Evolutionary conservation across 2,888 invertebrate genomes (phyloP), one percentile per base, ranked within the genome.

Genomic region (Netelia melanura): DNA sequence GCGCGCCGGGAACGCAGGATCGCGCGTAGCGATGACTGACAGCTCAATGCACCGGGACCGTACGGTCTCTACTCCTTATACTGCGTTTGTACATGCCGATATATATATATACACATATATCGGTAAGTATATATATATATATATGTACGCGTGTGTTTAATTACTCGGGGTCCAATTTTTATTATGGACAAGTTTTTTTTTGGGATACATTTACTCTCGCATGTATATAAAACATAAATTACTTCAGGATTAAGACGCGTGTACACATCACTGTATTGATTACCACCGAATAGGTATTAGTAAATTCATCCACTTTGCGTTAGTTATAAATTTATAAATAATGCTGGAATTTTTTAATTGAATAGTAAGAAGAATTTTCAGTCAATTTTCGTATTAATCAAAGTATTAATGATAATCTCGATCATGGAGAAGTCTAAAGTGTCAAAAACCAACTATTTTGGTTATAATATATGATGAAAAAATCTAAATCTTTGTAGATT

Each of bases 31-130:
- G 86, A 86, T 93, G 93, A 93, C 88, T 93, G 93, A 93, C 93
- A 92, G 92, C 90, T 93, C 91, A 93, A 93, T 93, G 90, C 89
- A 83, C 85, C 81, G 89, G 86, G 86, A 83, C 84, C 83, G 71
- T 74, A 76, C 79, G 81, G 52, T 78, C 81, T 86, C 83, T 38
- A 52, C 81, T 82, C 62, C 86, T 83, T 83, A 75, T 78, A 75
- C 85, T 75, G 68, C 81, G 77, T 78, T 81, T 70, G 78, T 71
- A 52, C 65, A 70, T 70, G 54, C 23, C 70, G 43, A 72, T 25
- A 74, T 58, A 67, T 52, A 58, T 70, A 70, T 17, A 17, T 17
- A 17, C 0, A 17, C 17, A 17, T 17, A 17, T 17, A 17, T 17
- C 17, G 17, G 17, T 0, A 17, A 17, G 17, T 17, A 17, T 21